Evolutionary conservation across 1,140 invertebrate genomes (phyloP), one percentile per base, ranked within the genome.

Genomic region (Drosophila guanche): DNA sequence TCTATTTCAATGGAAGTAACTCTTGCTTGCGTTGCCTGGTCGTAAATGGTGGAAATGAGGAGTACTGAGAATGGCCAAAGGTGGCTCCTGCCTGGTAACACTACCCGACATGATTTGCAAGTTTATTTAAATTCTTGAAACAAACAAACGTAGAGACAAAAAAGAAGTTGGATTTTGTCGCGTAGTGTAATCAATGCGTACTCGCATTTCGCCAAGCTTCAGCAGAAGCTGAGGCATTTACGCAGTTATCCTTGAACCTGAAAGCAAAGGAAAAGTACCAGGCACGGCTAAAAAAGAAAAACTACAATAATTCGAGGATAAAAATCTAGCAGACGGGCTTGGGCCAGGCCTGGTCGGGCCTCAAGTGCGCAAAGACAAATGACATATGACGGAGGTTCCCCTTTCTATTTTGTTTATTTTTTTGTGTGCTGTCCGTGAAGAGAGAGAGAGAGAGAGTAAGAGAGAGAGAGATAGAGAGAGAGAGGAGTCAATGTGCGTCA

Each of bases 291-390:
- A 51, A 62, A 63, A 50, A 46, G 41, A 40, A 33, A 42, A 7
- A 70, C 66, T 56, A 85, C 58, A 80, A 74, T 71, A 51, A 79
- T 80, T 80, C 43, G 25, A 69, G 76, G 60, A 80, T 80, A 85
- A 51, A 79, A 84, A 85, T 84, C 66, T 79, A 76, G 72, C 80
- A 72, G 80, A 63, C 75, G 76, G 67, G 20, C 50, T 25, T 23
- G 58, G 37, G 40, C 12, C 25, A 45, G 3, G 29, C 29, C 29
- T 3, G 7, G 10, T 1, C 10, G 33, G 33, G 33, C 33, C 67
- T 79, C 61, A 76, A 81, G 72, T 68, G 68, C 66, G 56, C 72
- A 66, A 57, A 80, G 46, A 68, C 72, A 58, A 86, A 74, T 86
- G 73, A 79, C 80, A 85, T 81, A 86, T 80, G 81, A 37, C 10